Evolutionary conservation across 2,797 vertebrate species (phyloP).

Genomic region (Scomberomorus guttatus): DNA sequence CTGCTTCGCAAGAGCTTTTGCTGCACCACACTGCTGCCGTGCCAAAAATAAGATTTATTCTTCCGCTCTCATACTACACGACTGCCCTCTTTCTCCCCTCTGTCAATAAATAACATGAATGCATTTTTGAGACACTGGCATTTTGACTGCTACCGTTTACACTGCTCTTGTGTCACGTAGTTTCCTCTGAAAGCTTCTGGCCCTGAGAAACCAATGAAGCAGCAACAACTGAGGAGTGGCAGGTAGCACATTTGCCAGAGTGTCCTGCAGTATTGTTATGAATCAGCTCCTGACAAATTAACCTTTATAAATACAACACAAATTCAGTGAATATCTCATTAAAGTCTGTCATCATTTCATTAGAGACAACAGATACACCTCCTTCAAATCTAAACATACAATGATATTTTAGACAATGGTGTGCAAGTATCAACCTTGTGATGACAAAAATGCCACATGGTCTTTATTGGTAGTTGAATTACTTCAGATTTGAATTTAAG

Average conservation of each 20-base stretch:
- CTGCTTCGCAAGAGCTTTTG: not conserved
- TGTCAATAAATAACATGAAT: constrained; percentile 29
- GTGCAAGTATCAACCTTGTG: no score
- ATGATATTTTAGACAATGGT: not conserved
- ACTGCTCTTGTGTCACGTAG: constrained; percentile 20
- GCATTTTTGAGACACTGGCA: constrained; percentile 4
- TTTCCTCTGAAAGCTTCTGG: constrained; percentile 47
- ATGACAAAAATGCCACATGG: no score
- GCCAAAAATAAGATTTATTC: constrained; percentile 26
- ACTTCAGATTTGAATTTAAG: no score
- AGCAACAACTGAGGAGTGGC: constrained; percentile 45
- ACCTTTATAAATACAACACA: constrained; percentile 17
- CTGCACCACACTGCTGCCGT: not conserved
- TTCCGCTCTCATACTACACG: constrained; percentile 8
- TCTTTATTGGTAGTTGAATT: no score
- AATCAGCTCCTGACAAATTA: constrained; percentile 39
- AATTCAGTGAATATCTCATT: constrained; percentile 48
- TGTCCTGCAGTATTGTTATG: constrained; percentile 29
- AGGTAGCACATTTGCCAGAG: constrained; percentile 43
- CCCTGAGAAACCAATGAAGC: constrained; percentile 44
- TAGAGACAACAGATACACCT: constrained; percentile 17
- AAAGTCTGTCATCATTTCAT: constrained; percentile 46
- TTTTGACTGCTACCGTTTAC: constrained; percentile 35
- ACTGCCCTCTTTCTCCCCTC: not conserved
- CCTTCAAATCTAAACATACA: constrained; percentile 18